These are phyloP conservation scores for Dasyprocta punctata DNA, from an alignment of 2,113 vertebrate species.

Conservation along the genomic window DNA sequence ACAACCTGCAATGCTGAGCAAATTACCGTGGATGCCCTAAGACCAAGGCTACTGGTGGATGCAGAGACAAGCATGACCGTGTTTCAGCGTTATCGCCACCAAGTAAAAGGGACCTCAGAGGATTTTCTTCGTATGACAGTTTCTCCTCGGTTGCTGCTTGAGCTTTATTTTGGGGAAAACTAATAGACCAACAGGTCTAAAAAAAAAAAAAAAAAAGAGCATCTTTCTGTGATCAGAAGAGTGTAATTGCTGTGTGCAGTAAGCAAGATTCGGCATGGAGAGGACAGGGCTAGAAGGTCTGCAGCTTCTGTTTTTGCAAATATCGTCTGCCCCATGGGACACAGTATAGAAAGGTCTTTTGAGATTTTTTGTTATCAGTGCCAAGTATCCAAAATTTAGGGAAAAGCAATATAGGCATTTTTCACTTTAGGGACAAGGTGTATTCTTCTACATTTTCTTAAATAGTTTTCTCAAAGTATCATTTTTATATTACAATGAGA, in stretches of 20 bases:
- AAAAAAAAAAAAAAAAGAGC: not conserved
- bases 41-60: rapidly evolving
- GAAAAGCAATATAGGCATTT: not conserved
- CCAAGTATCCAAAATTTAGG: not conserved
- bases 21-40: rapidly evolving
- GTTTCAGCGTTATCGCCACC: not conserved
- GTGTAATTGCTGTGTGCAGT: rapidly evolving
- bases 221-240: not conserved
- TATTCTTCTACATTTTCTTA: not conserved
- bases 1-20: not conserved
- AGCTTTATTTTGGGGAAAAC: not conserved
- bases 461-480: not conserved
- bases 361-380: not conserved
- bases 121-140: not conserved
- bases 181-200: not conserved
- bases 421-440: not conserved
- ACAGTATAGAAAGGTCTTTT: not conserved
- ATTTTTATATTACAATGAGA: not conserved
- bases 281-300: rapidly evolving
- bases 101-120: not conserved
- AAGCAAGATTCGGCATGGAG: not conserved
- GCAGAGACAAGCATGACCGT: not conserved
- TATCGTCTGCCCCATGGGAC: not conserved
- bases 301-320: too few relatives aligned
- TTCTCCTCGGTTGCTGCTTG: not conserved